Percentiles rank a stretch among this genome's conserved stretches.
These are phyloP conservation scores for Tupiocoris notatus DNA, from an alignment of 2,888 invertebrate genomes.

Conservation along the genomic window DNA sequence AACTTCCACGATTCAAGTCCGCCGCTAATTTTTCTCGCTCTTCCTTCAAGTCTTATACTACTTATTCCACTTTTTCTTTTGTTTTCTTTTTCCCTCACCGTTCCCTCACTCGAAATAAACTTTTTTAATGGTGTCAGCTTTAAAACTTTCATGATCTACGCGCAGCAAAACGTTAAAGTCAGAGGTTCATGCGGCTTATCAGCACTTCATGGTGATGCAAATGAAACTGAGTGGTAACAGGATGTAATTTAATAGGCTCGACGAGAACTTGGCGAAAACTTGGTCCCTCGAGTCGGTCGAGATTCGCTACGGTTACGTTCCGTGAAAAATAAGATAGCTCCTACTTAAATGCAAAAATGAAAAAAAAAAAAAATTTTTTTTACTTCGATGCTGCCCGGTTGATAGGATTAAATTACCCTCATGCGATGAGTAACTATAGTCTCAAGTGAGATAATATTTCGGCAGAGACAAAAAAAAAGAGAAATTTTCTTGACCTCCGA, in stretches of 20 bases:
- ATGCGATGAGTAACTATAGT: too few relatives aligned
- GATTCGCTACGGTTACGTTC: too few relatives aligned
- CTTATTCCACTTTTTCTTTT: slow-evolving; percentile 24
- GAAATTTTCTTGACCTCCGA: too few relatives aligned
- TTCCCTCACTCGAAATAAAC: neutral
- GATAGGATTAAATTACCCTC: too few relatives aligned
- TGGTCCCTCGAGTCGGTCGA: neutral
- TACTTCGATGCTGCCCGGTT: too few relatives aligned
- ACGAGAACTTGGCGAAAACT: slow-evolving; percentile 13
- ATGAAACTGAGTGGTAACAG: slow-evolving; percentile 18
- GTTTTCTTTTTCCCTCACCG: neutral
- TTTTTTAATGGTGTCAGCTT: slow-evolving; percentile 37
- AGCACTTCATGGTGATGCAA: slow-evolving; percentile 37
- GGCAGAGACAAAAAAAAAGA: too few relatives aligned
- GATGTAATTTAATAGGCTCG: slow-evolving; percentile 29
- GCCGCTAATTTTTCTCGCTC: slow-evolving; percentile 14
- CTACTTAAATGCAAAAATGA: too few relatives aligned
- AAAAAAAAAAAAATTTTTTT: too few relatives aligned
- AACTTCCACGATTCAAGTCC: slow-evolving; percentile 6
- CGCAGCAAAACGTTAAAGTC: neutral
- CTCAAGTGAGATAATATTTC: too few relatives aligned
- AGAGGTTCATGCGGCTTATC: slow-evolving; percentile 31
- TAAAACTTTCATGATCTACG: slow-evolving; percentile 35
- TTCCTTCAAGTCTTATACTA: slow-evolving; percentile 15
- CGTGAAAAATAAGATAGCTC: too few relatives aligned